Conservation (phyloP, 2,888 invertebrate species). For the Pelosia muscerda region DNA sequence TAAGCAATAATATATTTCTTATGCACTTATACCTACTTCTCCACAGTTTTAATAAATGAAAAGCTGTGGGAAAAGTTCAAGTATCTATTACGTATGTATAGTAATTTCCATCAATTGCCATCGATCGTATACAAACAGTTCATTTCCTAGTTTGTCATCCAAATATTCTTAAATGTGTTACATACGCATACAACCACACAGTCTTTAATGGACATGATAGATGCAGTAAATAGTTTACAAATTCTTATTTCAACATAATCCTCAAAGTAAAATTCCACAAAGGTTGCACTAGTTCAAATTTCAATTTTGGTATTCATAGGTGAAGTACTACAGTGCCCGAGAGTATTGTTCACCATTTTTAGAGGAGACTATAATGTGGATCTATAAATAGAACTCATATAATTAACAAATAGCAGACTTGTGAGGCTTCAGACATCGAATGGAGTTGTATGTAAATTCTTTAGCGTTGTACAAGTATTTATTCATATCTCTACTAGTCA, state of each 20-base stretch:
- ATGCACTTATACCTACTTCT: too few relatives aligned
- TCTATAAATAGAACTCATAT: neutral
- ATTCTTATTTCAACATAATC: neutral
- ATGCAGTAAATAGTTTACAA: neutral
- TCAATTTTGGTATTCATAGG: neutral
- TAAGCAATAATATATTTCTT: too few relatives aligned
- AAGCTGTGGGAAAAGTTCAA: too few relatives aligned
- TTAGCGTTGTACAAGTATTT: neutral
- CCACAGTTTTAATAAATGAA: too few relatives aligned
- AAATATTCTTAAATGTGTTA: too few relatives aligned
- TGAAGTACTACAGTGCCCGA: neutral
- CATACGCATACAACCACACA: neutral
- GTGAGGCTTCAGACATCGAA: neutral
- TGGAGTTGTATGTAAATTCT: neutral
- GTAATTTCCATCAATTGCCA: too few relatives aligned
- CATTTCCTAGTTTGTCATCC: too few relatives aligned
- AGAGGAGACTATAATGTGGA: neutral
- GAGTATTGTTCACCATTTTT: conserved; percentile 8
- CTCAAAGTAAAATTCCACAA: neutral
- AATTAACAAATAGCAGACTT: conserved; percentile 1
- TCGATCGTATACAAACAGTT: too few relatives aligned
- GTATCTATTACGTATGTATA: too few relatives aligned
- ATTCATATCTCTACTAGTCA: too few relatives aligned
- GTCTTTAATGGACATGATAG: neutral
- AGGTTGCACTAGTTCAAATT: neutral